These are phyloP conservation scores for Oithona nana DNA, from an alignment of 2,888 invertebrate genomes.

Conservation along the genomic window DNA sequence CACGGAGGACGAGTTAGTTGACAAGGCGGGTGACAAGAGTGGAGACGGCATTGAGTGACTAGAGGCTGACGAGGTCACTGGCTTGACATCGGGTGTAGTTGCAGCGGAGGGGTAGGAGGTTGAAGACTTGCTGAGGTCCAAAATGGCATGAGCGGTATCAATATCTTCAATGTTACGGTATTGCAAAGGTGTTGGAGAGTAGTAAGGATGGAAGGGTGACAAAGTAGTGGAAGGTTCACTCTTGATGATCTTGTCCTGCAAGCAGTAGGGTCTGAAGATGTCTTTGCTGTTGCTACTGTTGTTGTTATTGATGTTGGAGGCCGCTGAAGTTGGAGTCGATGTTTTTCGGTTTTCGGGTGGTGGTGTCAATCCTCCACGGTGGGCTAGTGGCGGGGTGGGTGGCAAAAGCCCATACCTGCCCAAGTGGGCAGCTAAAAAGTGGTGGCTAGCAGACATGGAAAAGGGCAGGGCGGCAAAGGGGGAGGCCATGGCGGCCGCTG, in stretches of 20 bases:
- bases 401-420: neutral
- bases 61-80: conserved; percentile 24
- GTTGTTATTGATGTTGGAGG: conserved; percentile 24
- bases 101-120: conserved; percentile 19
- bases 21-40: conserved; percentile 27
- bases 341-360: conserved; percentile 22
- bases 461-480: conserved; percentile 5
- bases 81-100: conserved; percentile 30
- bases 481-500: conserved; percentile 20
- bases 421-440: neutral
- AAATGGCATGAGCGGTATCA: conserved; percentile 68
- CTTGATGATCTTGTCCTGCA: conserved; percentile 22
- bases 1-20: conserved; percentile 1
- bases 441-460: neutral
- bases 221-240: neutral
- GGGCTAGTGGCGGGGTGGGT: neutral
- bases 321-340: conserved; percentile 34
- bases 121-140: conserved; percentile 49
- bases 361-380: conserved; percentile 22
- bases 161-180: conserved; percentile 41
- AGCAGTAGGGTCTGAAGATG: conserved; percentile 63
- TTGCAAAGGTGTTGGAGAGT: conserved; percentile 7
- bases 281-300: conserved; percentile 51
- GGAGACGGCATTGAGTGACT: conserved; percentile 30
- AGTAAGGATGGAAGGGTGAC: conserved; percentile 6